phyloP scores from a whole-genome alignment of 2,888 invertebrate species.

The Pteria penguin region DNA sequence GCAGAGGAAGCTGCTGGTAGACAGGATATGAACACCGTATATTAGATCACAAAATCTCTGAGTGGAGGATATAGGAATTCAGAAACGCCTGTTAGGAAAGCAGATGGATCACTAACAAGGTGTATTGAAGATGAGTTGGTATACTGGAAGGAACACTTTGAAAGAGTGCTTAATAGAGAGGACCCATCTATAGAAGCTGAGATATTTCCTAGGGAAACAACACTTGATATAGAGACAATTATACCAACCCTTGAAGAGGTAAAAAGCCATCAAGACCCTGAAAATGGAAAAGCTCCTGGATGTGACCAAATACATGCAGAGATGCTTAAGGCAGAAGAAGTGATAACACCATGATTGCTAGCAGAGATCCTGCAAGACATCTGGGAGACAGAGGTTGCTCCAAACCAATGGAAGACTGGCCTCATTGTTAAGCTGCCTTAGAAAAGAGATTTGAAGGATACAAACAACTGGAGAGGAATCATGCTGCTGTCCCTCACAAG shows the following conservation, averaged over 20 bases:
- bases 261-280: background rate
- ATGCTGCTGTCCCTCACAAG: background rate
- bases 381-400: background rate
- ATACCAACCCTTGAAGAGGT: background rate
- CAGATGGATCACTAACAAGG: background rate
- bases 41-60: background rate
- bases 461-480: background rate
- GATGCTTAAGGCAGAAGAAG: background rate
- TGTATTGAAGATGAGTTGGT: constrained; percentile 11
- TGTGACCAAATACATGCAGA: constrained; percentile 21
- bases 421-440: background rate
- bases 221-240: background rate
- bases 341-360: background rate
- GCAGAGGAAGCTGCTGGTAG: constrained; percentile 13
- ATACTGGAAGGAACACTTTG: constrained; percentile 10
- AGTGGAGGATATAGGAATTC: background rate
- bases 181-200: background rate
- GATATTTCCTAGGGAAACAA: background rate
- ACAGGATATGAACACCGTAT: constrained; percentile 24
- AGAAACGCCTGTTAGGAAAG: constrained; percentile 13
- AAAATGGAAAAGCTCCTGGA: constrained; percentile 15
- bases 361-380: background rate
- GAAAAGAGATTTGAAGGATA: background rate
- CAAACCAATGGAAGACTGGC: background rate
- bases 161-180: background rate